A percentile compares a stretch with the other conserved stretches of the same genome.
These are phyloP conservation scores for Xiphorhynchus elegans DNA, from an alignment of 2,113 vertebrate genomes.

Conservation along the genomic window DNA sequence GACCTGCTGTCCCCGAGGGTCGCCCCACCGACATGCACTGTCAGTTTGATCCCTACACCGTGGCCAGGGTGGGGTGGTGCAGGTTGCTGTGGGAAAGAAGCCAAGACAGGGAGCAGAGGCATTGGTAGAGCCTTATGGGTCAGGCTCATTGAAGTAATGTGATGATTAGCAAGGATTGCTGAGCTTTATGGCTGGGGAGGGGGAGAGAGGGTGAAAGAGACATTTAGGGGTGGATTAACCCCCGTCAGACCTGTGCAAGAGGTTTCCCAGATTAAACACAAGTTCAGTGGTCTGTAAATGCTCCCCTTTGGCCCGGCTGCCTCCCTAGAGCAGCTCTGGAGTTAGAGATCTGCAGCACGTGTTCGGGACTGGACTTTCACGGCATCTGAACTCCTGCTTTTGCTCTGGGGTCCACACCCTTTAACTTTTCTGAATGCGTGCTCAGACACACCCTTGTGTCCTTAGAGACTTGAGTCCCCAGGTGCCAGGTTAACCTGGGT, in stretches of 20 bases:
- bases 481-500: not conserved
- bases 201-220: constrained; percentile 11
- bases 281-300: constrained; percentile 9
- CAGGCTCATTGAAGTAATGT: not conserved
- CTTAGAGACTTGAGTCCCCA: not conserved
- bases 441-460: not conserved
- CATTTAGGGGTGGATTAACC: constrained; percentile 45
- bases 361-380: not conserved
- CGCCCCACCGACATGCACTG: not conserved
- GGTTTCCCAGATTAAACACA: constrained; percentile 31
- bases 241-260: constrained; percentile 9
- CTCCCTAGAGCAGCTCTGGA: not conserved
- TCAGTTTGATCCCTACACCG: not conserved
- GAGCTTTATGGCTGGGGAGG: not conserved
- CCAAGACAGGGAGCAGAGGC: not conserved
- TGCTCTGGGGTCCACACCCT: not conserved
- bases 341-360: not conserved
- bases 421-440: not conserved
- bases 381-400: not conserved
- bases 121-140: not conserved
- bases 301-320: not conserved
- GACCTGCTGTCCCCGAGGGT: not conserved
- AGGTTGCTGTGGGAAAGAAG: not conserved
- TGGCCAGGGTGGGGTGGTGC: not conserved
- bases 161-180: constrained; percentile 27